Conservation (phyloP, 2,888 invertebrate species). For the Caenorhabditis macrosperma region DNA sequence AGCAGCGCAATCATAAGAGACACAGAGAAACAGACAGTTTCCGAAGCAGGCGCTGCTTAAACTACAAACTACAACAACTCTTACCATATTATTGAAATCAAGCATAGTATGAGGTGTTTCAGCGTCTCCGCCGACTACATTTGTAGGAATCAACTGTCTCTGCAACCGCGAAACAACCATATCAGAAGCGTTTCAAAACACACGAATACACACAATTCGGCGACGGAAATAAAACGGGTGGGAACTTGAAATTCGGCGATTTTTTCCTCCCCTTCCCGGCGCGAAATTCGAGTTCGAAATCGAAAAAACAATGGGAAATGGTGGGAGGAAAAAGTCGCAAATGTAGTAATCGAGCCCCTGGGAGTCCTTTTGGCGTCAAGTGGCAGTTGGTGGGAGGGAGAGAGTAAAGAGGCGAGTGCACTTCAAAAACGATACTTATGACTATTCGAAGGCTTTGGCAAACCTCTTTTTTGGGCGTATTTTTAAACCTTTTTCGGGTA, state of each 20-base stretch:
- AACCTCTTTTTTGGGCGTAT: neutral
- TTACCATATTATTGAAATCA: constrained; percentile 57
- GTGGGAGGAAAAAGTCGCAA: constrained; percentile 21
- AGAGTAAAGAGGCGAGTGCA: neutral
- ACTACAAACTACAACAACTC: neutral
- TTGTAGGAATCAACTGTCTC: constrained; percentile 24
- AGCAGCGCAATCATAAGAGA: no score
- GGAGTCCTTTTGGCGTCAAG: constrained; percentile 27
- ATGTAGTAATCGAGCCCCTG: constrained; percentile 52
- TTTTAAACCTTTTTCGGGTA: no score
- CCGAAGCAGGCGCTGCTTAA: neutral
- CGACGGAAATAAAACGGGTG: neutral
- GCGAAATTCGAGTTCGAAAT: no score
- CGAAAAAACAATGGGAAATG: constrained; percentile 19
- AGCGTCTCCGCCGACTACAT: constrained; percentile 48
- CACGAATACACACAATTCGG: neutral
- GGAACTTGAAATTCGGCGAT: neutral
- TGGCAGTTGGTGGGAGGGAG: neutral
- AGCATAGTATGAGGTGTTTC: constrained; percentile 30
- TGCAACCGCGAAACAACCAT: constrained; percentile 15
- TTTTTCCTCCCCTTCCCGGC: no score
- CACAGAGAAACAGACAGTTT: no score
- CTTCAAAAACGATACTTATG: constrained; percentile 11
- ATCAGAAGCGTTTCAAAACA: neutral
- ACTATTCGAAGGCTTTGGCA: neutral